Evolutionary conservation across 2,113 vertebrate species (phyloP), one percentile per base, ranked within the genome.

Genomic region (Oxygymnocypris stewartii): DNA sequence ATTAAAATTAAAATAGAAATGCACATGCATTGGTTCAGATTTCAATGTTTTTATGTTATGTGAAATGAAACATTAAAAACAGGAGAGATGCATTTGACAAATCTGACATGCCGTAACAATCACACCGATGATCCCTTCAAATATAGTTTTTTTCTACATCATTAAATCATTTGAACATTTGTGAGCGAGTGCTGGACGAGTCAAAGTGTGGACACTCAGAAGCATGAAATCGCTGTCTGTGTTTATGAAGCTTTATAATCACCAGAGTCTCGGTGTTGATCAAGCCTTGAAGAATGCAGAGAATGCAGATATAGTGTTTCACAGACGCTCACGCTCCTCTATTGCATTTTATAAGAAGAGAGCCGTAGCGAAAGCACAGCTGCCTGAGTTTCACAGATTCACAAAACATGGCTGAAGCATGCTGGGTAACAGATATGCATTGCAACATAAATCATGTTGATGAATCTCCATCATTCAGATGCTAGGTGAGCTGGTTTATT

Each of bases 251-350:
- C n/a, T 63, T 63, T 63, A 63, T 14, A 67, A 31, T 31, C 14
- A 37, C 23, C 40, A 13, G n/a, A 25, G 44, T 93, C 92, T 94
- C 91, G 84, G 89, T 89, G 92, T 94, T 93, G 93, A 94, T 95
- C 92, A 88, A 92, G 93, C 92, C 87, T 92, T 89, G 88, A 94
- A 93, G 93, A 94, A 95, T 94, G 93, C 87, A 11, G 91, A 93
- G 94, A 95, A 94, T 94, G 94, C 94, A 94, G 93, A 95, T 95
- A 93, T n/a, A 61, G n/a, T 91, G 90, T 95, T 94, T 95, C 94
- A 94, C 91, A 93, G 92, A n/a, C 92, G 90, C 91, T 92, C 93
- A 91, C 91, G 88, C 54, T 92, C 92, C 57, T 61, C 91, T 94
- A 94, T 93, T 91, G 91, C 88, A 85, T 91, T 92, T 92, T 93